A percentile compares a stretch with the other conserved stretches of the same genome.
Conservation (phyloP, 2,113 vertebrate genomes). For the Megaleporinus macrocephalus region DNA sequence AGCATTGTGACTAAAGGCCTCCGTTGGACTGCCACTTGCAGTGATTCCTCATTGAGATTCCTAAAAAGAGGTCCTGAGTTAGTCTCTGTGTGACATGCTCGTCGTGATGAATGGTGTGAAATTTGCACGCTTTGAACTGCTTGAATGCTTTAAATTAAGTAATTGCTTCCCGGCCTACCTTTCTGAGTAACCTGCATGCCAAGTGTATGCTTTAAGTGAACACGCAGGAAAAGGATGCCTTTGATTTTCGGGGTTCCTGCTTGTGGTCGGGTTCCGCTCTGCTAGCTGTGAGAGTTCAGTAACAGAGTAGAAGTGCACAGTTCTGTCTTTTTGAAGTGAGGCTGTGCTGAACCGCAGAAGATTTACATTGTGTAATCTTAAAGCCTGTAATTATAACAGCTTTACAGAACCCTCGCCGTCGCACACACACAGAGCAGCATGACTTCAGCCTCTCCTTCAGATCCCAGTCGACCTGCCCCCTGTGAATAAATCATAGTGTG, state of each 20-base stretch:
- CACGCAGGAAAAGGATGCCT: not conserved
- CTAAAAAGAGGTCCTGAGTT: constrained; percentile 1
- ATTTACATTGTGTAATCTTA: constrained; percentile 19
- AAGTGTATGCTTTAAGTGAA: not conserved
- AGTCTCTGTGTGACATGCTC: not conserved
- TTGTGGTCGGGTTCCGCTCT: constrained; percentile 2
- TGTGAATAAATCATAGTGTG: constrained; percentile 75
- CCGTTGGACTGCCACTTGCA: not conserved
- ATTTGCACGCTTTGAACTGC: not conserved
- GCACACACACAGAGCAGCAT: constrained; percentile 13
- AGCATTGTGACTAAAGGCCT: not conserved
- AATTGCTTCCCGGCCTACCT: constrained; percentile 9
- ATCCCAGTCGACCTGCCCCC: constrained; percentile 46
- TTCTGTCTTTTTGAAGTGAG: constrained; percentile 40
- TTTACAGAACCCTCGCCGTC: constrained; percentile 32
- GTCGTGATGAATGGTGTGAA: not conserved
- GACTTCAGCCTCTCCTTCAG: constrained; percentile 27
- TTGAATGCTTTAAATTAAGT: constrained; percentile 16
- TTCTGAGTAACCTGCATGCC: not conserved
- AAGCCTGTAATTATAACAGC: constrained; percentile 30
- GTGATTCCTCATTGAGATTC: not conserved
- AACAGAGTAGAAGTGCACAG: constrained; percentile 27
- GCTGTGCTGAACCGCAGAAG: constrained; percentile 24
- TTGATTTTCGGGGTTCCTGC: constrained; percentile 1
- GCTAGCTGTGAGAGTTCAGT: constrained; percentile 10